Evolutionary conservation across 2,797 vertebrate genomes (phyloP), one percentile per base, ranked within the genome.

Genomic region (Poeciliopsis paucimaculata): DNA sequence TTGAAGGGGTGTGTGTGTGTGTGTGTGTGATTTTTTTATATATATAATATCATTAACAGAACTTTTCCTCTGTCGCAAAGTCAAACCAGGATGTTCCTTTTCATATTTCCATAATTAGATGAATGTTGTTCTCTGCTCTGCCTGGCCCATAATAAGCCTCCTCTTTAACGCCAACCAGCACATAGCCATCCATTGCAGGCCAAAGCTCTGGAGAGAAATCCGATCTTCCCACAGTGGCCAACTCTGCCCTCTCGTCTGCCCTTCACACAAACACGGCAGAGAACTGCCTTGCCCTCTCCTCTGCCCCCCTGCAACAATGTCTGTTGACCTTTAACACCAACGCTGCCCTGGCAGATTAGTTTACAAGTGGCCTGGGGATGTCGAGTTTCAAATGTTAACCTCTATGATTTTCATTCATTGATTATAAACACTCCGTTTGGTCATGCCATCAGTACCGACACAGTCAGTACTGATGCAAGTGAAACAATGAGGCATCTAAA

Each of bases 291-390:
- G 84, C 89, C 88, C 90, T 90, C 82, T 85, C 90, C 86, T 92
- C 86, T 95, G 91, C 92, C 93, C 94, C 92, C 49, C 87, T 89
- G 86, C 92, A 95, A 94, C 91, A 86, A 93, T 94, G 93, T 93
- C 92, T 93, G 92, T 91, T 96, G 95, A 95, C 95, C 95, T 95
- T 93, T 94, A 92, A 91, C 94, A 94, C 92, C 87, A 90, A 88
- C 86, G 89, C 92, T 91, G 91, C 82, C 92, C 91, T 93, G 90
- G 80, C 84, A 95, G 93, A 95, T 95, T 94, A 93, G 93, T 93
- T 94, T 94, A 93, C 93, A 93, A 94, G 91, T 93, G 93, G 92
- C 90, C 93, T 46, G 77, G 90, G 90, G 93, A 94, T 91, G 88
- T 82, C 78, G 84, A 90, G 86, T 90, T 90, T 91, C 83, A 85